Conservation (phyloP, 2,888 invertebrate genomes). For the Lasioglossum malachurum region DNA sequence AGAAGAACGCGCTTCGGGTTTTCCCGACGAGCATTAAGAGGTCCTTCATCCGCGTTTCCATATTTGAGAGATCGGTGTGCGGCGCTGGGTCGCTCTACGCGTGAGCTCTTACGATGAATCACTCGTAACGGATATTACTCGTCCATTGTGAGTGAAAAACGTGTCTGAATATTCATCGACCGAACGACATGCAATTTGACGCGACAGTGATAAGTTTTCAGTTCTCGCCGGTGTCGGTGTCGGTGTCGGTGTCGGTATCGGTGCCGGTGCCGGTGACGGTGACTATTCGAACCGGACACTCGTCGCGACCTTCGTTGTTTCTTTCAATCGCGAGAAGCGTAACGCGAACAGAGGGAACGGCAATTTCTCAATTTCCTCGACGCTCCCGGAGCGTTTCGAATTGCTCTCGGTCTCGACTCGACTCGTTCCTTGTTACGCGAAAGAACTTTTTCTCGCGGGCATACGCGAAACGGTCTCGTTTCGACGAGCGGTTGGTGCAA, state of each 20-base stretch:
- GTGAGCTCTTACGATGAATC: neutral
- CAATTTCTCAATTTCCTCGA: conserved; percentile 43
- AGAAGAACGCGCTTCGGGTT: neutral
- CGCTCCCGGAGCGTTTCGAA: neutral
- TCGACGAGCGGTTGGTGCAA: conserved; percentile 42
- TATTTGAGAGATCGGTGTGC: neutral
- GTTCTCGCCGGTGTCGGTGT: neutral
- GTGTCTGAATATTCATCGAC: neutral
- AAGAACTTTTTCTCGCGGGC: neutral
- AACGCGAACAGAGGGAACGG: conserved; percentile 17
- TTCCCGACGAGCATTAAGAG: neutral
- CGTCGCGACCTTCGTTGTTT: neutral
- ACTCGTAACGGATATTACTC: conserved; percentile 3
- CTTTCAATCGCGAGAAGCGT: conserved; percentile 4
- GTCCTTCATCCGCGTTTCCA: neutral
- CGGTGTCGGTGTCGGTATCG: neutral
- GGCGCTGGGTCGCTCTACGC: neutral
- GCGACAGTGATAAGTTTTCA: neutral
- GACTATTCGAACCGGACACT: neutral
- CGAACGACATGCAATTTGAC: neutral
- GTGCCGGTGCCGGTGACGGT: neutral
- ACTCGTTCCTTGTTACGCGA: neutral
- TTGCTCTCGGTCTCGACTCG: neutral
- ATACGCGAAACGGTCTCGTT: conserved; percentile 29
- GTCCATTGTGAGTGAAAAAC: neutral